Evolutionary conservation across 2,113 vertebrate species (phyloP), one percentile per base, ranked within the genome.

Genomic region (Parus major): DNA sequence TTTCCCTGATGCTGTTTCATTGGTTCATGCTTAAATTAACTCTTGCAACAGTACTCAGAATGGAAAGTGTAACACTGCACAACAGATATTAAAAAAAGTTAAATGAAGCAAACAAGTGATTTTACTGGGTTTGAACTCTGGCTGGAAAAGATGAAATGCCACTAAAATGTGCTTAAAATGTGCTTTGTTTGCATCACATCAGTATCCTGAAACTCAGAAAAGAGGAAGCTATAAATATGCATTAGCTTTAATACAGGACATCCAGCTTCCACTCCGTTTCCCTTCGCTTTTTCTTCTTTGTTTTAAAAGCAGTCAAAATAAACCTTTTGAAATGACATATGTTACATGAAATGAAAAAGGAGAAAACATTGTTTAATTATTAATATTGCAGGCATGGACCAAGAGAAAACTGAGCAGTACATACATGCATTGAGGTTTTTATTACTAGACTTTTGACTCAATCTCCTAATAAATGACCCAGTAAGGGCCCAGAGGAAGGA

Each of bases 151-250:
- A 91, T 92, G 86, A 95, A 96, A 83, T 80, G 42, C 41, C 66
- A 86, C 20, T 70, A 60, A 68, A 78, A 91, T 68, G 11, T 82
- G 66, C n/a, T 76, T 89, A 60, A 68, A 78, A 91, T 68, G 11
- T 82, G 66, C n/a, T 76, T 89, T 93, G 80, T 82, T 72, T 96
- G 56, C 41, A 92, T 53, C 23, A 64, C 69, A 19, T 19, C 36
- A 50, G 31, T 52, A 92, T 92, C 92, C 90, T 90, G 88, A 95
- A 80, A 88, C 31, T 78, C 68, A 92, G 72, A 83, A 49, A 69
- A 93, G 44, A 55, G 64, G 47, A 53, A 93, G 46, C 81, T 95
- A 92, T 90, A 97, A 97, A 95, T 97, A 95, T n/a, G 18, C 13
- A 72, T 86, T 42, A 76, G 50, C 24, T 73, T 77, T 83, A 94